Evolutionary conservation across 2,888 invertebrate species (phyloP).

Genomic region (Deroplatys truncata): DNA sequence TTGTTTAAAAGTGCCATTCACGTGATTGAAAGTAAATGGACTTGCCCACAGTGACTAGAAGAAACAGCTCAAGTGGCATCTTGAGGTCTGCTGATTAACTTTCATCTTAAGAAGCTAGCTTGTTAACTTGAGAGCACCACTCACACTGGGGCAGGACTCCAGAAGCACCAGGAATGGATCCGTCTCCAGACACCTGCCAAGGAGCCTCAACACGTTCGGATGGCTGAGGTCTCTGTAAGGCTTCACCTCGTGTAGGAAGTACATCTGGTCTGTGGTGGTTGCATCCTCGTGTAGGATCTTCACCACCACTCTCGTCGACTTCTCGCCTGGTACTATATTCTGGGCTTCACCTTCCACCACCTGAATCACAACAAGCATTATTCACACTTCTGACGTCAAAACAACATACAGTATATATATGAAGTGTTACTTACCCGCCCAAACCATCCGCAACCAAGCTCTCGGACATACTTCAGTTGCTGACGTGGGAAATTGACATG

Average conservation of each 20-base stretch:
- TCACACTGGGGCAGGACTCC: constrained; percentile 66
- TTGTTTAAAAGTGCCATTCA: too few species aligned
- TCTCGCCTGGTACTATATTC: constrained; percentile 42
- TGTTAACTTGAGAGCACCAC: constrained; percentile 21
- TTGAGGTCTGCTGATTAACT: not conserved
- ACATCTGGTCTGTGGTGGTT: constrained; percentile 66
- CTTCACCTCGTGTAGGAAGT: constrained; percentile 72
- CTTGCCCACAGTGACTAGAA: not conserved
- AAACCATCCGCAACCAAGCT: constrained; percentile 82
- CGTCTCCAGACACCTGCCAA: constrained; percentile 72
- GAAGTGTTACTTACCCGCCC: constrained; percentile 52
- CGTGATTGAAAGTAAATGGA: not conserved
- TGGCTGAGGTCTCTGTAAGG: constrained; percentile 68
- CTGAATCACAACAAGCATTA: constrained; percentile 41
- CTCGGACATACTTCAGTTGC: constrained; percentile 74
- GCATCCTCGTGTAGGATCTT: constrained; percentile 77
- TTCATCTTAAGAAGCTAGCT: not conserved
- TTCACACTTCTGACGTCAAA: not conserved
- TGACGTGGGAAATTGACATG: constrained; percentile 66
- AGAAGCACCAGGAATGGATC: constrained; percentile 75
- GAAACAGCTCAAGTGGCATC: not conserved
- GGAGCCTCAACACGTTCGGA: constrained; percentile 64
- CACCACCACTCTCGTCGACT: constrained; percentile 60
- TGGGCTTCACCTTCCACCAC: constrained; percentile 76
- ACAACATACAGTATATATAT: too few species aligned